Conservation (phyloP, 2,888 invertebrate genomes). For the Phyllotreta cruciferae region DNA sequence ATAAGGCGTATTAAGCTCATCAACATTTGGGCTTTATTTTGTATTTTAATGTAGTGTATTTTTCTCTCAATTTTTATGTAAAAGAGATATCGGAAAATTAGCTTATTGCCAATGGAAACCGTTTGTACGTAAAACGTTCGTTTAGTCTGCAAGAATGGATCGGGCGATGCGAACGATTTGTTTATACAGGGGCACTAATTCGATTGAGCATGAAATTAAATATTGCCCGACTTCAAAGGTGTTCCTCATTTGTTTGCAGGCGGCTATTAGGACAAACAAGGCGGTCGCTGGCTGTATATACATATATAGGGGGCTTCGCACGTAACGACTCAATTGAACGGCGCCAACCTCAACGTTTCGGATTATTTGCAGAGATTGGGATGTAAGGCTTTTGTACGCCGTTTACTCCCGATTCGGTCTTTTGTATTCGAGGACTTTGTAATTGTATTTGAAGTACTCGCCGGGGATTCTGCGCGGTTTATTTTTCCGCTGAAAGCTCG, state of each 20-base stretch:
- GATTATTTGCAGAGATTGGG: constrained; percentile 10
- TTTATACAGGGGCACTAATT: constrained; percentile 13
- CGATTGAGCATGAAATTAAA: constrained; percentile 23
- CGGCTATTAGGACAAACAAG: constrained; percentile 3
- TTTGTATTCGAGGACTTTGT: constrained; percentile 8
- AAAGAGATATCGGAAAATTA: no score
- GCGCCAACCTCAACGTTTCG: constrained; percentile 8
- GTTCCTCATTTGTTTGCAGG: constrained; percentile 20
- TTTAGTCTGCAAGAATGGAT: neutral
- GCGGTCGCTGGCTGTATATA: neutral
- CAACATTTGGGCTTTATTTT: no score
- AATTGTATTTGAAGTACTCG: constrained; percentile 12
- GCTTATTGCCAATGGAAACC: no score
- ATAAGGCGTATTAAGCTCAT: no score
- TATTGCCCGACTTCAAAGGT: constrained; percentile 22
- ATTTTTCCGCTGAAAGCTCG: constrained; percentile 1
- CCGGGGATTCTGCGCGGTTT: constrained; percentile 9
- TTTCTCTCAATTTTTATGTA: no score
- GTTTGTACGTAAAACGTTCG: no score
- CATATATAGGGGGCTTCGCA: neutral
- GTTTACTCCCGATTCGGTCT: constrained; percentile 4
- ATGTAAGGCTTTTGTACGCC: constrained; percentile 5
- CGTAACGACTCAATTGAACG: constrained; percentile 12
- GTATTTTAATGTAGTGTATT: no score
- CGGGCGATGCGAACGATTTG: constrained; percentile 4